phyloP scores from a whole-genome alignment of 2,797 vertebrate species.

The Mormyrops attenuatus region DNA sequence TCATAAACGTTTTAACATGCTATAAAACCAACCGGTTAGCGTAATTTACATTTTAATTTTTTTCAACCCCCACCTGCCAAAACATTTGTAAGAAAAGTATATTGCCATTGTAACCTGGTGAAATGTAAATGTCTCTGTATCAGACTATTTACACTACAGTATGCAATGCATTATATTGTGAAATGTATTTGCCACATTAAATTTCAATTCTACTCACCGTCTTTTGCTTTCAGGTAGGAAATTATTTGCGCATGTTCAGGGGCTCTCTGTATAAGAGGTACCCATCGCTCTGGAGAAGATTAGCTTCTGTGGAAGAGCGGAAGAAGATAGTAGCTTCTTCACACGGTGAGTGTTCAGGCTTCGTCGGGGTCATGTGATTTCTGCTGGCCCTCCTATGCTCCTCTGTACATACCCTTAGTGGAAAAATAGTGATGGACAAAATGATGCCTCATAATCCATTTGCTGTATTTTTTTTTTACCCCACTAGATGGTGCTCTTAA shows the following conservation, averaged over 20 bases:
- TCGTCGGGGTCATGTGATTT: neutral
- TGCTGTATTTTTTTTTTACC: neutral
- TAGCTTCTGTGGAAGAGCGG: constrained; percentile 91
- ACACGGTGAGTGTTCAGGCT: constrained; percentile 72
- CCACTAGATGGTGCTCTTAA: neutral
- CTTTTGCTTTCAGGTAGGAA: constrained; percentile 78
- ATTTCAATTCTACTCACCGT: neutral
- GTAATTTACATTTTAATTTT: neutral
- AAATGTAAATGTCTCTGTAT: neutral
- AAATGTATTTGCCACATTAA: neutral
- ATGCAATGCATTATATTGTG: neutral
- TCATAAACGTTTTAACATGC: neutral
- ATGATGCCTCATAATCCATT: neutral
- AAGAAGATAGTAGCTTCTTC: constrained; percentile 98
- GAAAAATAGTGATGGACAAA: neutral
- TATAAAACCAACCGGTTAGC: neutral
- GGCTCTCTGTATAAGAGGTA: constrained; percentile 95
- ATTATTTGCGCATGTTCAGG: constrained; percentile 97
- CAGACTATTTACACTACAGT: neutral
- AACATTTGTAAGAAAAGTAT: neutral
- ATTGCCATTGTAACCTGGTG: neutral
- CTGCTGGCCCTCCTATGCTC: neutral
- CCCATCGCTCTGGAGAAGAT: constrained; percentile 89
- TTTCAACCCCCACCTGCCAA: neutral
- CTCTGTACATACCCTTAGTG: neutral